Evolutionary conservation across 2,113 vertebrate species (phyloP).

Genomic region (Dendropsophus ebraccatus): DNA sequence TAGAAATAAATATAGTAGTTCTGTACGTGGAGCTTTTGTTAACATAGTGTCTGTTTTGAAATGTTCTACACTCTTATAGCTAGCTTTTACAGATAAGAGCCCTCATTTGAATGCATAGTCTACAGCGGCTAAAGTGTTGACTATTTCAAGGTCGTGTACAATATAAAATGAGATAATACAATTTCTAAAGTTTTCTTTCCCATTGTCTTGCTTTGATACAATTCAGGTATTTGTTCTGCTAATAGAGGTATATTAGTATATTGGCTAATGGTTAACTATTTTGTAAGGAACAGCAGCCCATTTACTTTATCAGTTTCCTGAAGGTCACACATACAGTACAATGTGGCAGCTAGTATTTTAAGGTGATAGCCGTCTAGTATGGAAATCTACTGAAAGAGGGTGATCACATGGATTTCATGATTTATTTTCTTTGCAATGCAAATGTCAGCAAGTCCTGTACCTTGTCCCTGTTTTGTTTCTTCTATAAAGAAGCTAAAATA

Average conservation of each 20-base stretch:
- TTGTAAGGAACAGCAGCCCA: constrained; percentile 66
- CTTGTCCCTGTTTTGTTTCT: constrained; percentile 63
- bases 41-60: not conserved
- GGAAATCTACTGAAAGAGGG: constrained; percentile 67
- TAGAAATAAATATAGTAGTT: not conserved
- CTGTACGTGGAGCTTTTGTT: not conserved
- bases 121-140: constrained; percentile 1
- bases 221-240: constrained; percentile 72
- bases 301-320: constrained; percentile 71
- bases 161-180: constrained; percentile 42
- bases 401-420: constrained; percentile 62
- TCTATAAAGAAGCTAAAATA: constrained; percentile 56
- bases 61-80: not conserved
- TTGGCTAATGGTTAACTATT: constrained; percentile 71
- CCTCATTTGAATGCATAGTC: constrained; percentile 7
- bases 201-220: constrained; percentile 62
- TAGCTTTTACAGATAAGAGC: constrained; percentile 6
- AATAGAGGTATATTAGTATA: constrained; percentile 63
- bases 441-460: constrained; percentile 69
- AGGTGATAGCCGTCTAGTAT: constrained; percentile 66
- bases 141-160: constrained; percentile 50
- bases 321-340: constrained; percentile 67
- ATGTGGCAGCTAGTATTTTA: constrained; percentile 66
- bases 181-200: constrained; percentile 43
- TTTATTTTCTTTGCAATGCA: constrained; percentile 68